A percentile compares a stretch with the other conserved stretches of the same genome.
Evolutionary conservation across 2,888 invertebrate genomes (phyloP).

Genomic region (Cheilosia vulpina): DNA sequence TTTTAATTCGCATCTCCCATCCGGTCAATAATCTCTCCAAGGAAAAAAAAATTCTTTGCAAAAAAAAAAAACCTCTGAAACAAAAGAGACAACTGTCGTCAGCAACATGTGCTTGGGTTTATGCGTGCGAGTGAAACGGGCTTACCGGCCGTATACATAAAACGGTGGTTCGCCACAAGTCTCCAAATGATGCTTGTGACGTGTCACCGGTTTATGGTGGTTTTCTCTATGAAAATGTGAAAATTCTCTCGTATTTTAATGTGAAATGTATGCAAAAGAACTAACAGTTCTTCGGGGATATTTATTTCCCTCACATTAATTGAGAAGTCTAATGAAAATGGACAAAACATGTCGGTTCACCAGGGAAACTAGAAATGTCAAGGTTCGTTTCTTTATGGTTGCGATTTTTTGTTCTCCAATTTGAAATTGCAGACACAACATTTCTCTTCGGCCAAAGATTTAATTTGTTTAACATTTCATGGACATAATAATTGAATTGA

Average conservation of each 20-base stretch:
- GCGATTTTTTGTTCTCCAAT: not conserved
- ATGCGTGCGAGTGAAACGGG: conserved; percentile 72
- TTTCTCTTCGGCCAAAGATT: not conserved
- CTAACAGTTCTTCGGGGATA: not conserved
- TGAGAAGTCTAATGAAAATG: not conserved
- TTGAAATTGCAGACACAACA: not conserved
- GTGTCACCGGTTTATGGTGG: conserved; percentile 66
- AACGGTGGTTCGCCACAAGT: conserved; percentile 52
- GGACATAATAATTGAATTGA: not conserved
- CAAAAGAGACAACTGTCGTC: conserved; percentile 59
- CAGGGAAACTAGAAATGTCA: conserved; percentile 41
- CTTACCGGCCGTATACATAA: conserved; percentile 63
- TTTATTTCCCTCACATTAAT: not conserved
- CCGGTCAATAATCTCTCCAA: conserved; percentile 73
- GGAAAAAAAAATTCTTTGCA: conserved; percentile 17
- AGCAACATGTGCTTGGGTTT: conserved; percentile 69
- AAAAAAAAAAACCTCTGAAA: conserved; percentile 20
- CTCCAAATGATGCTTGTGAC: conserved; percentile 74
- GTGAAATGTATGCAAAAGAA: not conserved
- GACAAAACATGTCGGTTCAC: not conserved
- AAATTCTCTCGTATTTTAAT: not conserved
- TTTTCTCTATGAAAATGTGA: conserved; percentile 19
- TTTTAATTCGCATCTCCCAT: conserved; percentile 44
- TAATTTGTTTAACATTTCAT: conserved; percentile 1
- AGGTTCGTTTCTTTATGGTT: conserved; percentile 17